Percentiles rank a stretch among this genome's conserved stretches.
phyloP scores from a whole-genome alignment of 2,888 invertebrate species.

The Tuberolachnus salignus region DNA sequence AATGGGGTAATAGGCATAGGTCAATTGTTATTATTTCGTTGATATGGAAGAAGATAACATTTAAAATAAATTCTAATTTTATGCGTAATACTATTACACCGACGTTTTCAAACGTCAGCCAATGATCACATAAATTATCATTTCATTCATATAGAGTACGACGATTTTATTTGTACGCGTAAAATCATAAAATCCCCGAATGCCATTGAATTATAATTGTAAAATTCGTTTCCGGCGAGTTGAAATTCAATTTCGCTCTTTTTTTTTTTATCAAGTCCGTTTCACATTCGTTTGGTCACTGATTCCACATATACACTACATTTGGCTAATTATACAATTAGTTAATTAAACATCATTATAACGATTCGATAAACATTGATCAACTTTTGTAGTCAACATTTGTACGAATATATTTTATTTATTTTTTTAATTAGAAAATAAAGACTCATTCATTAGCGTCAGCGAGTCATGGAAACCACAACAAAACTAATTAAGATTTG shows the following conservation, averaged over 20 bases:
- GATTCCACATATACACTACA: background rate
- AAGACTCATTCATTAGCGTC: background rate
- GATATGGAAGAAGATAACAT: too few species aligned
- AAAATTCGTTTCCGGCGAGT: constrained; percentile 1
- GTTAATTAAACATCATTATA: constrained; percentile 44
- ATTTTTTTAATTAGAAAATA: constrained; percentile 29
- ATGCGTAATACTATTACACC: too few species aligned
- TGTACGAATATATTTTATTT: background rate
- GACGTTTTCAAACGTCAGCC: too few species aligned
- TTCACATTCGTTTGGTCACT: constrained; percentile 21
- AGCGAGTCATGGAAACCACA: background rate
- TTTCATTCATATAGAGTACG: background rate
- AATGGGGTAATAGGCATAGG: too few species aligned
- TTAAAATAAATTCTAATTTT: too few species aligned
- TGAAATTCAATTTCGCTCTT: constrained; percentile 1
- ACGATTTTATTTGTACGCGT: background rate
- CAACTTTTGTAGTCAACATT: constrained; percentile 15
- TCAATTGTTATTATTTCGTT: too few species aligned
- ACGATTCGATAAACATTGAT: constrained; percentile 22
- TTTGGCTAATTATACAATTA: constrained; percentile 17
- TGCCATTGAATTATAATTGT: background rate
- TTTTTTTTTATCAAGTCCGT: background rate
- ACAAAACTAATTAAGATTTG: background rate
- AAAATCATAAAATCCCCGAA: background rate
- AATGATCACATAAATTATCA: background rate